These are phyloP conservation scores for Poliocrania exsul DNA, from an alignment of 2,797 vertebrate genomes.

Conservation along the genomic window DNA sequence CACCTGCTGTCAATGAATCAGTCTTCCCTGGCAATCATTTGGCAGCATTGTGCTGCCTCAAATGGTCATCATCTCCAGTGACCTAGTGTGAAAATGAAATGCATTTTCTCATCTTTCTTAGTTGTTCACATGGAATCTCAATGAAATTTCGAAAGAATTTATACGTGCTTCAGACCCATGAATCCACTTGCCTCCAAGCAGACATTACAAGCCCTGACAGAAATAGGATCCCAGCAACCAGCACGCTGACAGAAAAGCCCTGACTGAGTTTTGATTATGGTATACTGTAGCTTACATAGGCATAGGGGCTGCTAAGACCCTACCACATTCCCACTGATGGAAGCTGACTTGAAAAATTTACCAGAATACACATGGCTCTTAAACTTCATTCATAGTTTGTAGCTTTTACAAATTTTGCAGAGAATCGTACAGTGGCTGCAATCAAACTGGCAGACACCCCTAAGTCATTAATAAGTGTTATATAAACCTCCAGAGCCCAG, in stretches of 20 bases:
- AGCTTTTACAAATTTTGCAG: neutral
- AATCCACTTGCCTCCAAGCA: neutral
- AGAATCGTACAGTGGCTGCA: neutral
- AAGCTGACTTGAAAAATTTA: neutral
- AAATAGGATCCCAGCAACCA: neutral
- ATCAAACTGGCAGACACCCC: neutral
- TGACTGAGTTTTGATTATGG: neutral
- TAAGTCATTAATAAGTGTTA: neutral
- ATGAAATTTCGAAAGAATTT: slow-evolving; percentile 32
- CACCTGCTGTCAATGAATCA: slow-evolving; percentile 58
- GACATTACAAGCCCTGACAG: neutral
- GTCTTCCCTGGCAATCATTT: slow-evolving; percentile 27
- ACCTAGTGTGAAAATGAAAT: slow-evolving; percentile 60
- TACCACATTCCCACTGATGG: neutral
- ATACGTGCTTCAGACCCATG: slow-evolving; percentile 1
- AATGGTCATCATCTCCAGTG: slow-evolving; percentile 31
- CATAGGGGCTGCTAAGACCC: neutral
- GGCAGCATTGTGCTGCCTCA: slow-evolving; percentile 22
- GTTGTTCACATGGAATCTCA: slow-evolving; percentile 27
- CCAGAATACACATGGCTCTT: neutral
- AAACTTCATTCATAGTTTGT: neutral
- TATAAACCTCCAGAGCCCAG: neutral
- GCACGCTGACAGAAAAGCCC: neutral
- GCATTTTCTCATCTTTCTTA: slow-evolving; percentile 22
- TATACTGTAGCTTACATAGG: neutral